These are phyloP conservation scores for Pelmatolapia mariae DNA, from an alignment of 2,113 vertebrate species.

Conservation along the genomic window DNA sequence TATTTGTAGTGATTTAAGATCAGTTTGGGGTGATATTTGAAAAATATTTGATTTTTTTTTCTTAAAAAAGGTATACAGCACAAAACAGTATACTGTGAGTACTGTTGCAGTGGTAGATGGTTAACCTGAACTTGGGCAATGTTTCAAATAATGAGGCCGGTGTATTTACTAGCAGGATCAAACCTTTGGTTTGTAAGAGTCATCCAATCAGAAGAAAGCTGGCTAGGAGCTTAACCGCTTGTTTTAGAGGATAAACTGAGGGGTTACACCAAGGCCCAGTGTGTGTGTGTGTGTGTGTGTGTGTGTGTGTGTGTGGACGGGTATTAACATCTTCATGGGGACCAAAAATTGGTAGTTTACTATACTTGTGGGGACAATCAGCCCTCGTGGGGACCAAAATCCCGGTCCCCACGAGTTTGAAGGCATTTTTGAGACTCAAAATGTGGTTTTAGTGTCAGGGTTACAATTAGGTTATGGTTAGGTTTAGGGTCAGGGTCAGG, in stretches of 20 bases:
- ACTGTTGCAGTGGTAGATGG: background rate
- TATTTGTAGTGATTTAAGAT: background rate
- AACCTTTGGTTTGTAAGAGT: background rate
- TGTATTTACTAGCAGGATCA: background rate
- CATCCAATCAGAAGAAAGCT: background rate
- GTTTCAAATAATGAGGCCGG: background rate
- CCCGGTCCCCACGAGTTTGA: no score
- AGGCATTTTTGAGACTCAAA: no score
- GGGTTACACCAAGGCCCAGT: background rate
- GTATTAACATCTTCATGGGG: no score
- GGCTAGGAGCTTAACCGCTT: background rate
- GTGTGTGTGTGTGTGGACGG: no score
- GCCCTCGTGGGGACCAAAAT: no score
- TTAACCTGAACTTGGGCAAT: background rate
- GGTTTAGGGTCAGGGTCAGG: no score
- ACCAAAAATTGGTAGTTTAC: no score
- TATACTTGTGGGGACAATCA: no score
- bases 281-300: background rate
- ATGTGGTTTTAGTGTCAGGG: no score
- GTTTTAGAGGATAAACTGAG: background rate
- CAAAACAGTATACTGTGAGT: background rate
- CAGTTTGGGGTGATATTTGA: background rate
- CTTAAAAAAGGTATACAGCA: background rate
- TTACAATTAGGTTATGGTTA: no score
- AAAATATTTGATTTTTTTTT: background rate